A percentile compares a stretch with the other conserved stretches of the same genome.
phyloP scores from a whole-genome alignment of 1,140 invertebrate species.

The Hormaphis cornu region DNA sequence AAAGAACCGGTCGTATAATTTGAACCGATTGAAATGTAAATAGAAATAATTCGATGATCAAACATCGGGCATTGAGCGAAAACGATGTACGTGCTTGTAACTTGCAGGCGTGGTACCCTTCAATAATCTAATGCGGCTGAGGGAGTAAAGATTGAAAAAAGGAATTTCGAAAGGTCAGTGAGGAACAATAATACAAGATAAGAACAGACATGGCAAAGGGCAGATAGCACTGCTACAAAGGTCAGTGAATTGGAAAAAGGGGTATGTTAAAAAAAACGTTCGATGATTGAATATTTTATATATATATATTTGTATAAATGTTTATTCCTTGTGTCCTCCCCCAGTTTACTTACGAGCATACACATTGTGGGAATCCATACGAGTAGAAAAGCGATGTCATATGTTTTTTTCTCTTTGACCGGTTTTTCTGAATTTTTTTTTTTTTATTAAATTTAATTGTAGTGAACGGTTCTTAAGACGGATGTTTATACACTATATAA shows the following conservation, averaged over 20 bases:
- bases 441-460: conserved; percentile 20
- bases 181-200: conserved; percentile 30
- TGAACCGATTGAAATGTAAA: conserved; percentile 30
- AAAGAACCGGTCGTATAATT: conserved; percentile 5
- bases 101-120: background rate
- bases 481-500: no score
- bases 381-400: conserved; percentile 6
- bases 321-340: conserved; percentile 5
- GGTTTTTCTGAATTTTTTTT: conserved; percentile 7
- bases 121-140: conserved; percentile 17
- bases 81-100: conserved; percentile 27
- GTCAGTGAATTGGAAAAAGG: conserved; percentile 30
- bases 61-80: background rate
- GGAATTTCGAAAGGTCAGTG: conserved; percentile 31
- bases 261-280: conserved; percentile 25
- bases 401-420: conserved; percentile 27
- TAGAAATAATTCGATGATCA: conserved; percentile 29
- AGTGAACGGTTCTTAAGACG: no score
- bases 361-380: background rate
- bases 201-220: conserved; percentile 31
- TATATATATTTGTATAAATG: background rate
- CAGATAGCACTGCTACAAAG: conserved; percentile 29
- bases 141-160: conserved; percentile 17
- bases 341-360: conserved; percentile 28
- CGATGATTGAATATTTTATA: conserved; percentile 24